Evolutionary conservation across 2,888 invertebrate genomes (phyloP).

Genomic region (Pilophorus perplexus): DNA sequence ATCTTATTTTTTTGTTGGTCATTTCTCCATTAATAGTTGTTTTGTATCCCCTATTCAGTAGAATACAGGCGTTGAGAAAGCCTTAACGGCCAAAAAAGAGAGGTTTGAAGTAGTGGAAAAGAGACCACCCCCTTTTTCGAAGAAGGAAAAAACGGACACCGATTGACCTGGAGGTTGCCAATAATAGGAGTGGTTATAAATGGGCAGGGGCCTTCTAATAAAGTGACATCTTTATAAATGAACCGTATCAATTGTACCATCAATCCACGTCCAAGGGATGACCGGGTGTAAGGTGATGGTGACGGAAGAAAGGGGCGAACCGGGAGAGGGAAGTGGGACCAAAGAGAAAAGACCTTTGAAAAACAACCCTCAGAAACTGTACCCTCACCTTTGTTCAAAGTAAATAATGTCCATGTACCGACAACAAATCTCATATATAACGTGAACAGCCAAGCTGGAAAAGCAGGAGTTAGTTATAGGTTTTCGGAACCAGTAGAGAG

Average conservation of each 20-base stretch:
- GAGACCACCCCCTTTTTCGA: too few species aligned
- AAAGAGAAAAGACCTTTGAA: constrained; percentile 12
- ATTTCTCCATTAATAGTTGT: too few species aligned
- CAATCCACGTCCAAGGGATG: constrained; percentile 37
- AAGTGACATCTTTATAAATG: constrained; percentile 42
- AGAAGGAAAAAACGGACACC: neutral
- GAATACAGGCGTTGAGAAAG: too few species aligned
- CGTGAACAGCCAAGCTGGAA: neutral
- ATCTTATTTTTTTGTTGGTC: too few species aligned
- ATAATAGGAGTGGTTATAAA: constrained; percentile 21
- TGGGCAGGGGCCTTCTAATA: constrained; percentile 28
- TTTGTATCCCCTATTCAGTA: too few species aligned
- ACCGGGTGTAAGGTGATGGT: constrained; percentile 16
- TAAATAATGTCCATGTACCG: constrained; percentile 7
- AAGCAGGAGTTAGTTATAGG: neutral
- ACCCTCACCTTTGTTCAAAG: constrained; percentile 15
- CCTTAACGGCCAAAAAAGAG: too few species aligned
- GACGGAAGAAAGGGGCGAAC: neutral
- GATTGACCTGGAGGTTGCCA: constrained; percentile 10
- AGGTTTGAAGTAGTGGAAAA: too few species aligned
- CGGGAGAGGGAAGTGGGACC: neutral
- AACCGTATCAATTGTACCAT: constrained; percentile 38
- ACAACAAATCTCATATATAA: neutral
- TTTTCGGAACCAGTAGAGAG: too few species aligned
- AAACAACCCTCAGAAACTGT: neutral